A percentile compares a stretch with the other conserved stretches of the same genome.
phyloP scores from a whole-genome alignment of 2,797 vertebrate genomes.

The Euphonia xanthogaster region DNA sequence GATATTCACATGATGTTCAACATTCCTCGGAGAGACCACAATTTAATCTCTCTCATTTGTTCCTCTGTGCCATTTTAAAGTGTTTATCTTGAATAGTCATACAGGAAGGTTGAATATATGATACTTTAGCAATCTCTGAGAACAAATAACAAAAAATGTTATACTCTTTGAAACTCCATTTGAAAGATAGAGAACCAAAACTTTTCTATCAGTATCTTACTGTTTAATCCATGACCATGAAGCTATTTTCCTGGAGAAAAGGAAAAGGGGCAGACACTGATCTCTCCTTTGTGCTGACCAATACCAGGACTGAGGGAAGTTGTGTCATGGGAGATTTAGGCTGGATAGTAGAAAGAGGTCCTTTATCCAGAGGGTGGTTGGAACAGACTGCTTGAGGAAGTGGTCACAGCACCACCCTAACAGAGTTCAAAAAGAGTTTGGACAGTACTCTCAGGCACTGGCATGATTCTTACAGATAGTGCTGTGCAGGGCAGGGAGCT shows the following conservation, averaged over 20 bases:
- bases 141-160: not conserved
- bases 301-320: not conserved
- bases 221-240: not conserved
- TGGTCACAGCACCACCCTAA: not conserved
- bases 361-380: not conserved
- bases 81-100: not conserved
- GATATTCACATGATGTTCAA: constrained; percentile 30
- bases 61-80: not conserved
- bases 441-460: not conserved
- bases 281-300: not conserved
- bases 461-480: not conserved
- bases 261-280: not conserved
- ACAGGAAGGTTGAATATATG: not conserved
- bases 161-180: not conserved
- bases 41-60: not conserved
- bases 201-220: not conserved
- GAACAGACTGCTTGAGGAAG: not conserved
- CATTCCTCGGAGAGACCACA: not conserved
- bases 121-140: not conserved
- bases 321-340: not conserved
- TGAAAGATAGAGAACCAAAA: not conserved
- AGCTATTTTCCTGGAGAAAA: not conserved
- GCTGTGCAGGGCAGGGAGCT: not conserved
- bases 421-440: not conserved
- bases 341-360: not conserved